Evolutionary conservation across 2,888 invertebrate species (phyloP), one percentile per base, ranked within the genome.

Genomic region (Pollenia griseotomentosa): DNA sequence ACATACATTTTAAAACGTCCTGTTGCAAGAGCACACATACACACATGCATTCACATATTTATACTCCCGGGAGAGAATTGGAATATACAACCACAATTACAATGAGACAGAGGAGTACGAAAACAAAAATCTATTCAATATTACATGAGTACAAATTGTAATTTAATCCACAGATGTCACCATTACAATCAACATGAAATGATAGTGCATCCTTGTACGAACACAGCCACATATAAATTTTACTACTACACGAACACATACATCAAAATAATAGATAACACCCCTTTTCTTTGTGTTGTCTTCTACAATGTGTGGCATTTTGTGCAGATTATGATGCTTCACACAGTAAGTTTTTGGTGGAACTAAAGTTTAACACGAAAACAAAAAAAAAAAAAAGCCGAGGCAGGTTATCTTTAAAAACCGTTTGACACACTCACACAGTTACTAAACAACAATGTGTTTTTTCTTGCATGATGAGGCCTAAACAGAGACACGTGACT

Each of bases 91-190:
- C 79, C 78, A 85, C 81, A 85, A 74, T 83, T 71, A 71, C 68
- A 16, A 73, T 57, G 63, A 57, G 77, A 71, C 33, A 33, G 33
- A 85, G 61, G 70, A 83, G 40, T 73, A 33, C 48, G 48, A 73
- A 79, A 51, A 82, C 71, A 51, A 57, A 86, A 80, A 84, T 80
- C 82, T 88, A 87, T 90, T 92, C 90, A 91, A 92, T 92, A 90
- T 91, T 91, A 92, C 92, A 92, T 92, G 92, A 91, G 91, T 91
- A 90, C 92, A 93, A 92, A 92, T 92, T 93, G 93, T 93, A 93
- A 93, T 93, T 93, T 93, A 93, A 93, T 93, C 92, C 93, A 93
- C 93, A 93, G 93, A 93, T 93, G 93, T 93, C 93, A 93, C 92
- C 92, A 93, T 93, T 93, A 91, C 91, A 91, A 91, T 91, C 92